A percentile compares a stretch with the other conserved stretches of the same genome.
These are phyloP conservation scores for Phaonia tiefii DNA, from an alignment of 2,888 invertebrate genomes.

Conservation along the genomic window DNA sequence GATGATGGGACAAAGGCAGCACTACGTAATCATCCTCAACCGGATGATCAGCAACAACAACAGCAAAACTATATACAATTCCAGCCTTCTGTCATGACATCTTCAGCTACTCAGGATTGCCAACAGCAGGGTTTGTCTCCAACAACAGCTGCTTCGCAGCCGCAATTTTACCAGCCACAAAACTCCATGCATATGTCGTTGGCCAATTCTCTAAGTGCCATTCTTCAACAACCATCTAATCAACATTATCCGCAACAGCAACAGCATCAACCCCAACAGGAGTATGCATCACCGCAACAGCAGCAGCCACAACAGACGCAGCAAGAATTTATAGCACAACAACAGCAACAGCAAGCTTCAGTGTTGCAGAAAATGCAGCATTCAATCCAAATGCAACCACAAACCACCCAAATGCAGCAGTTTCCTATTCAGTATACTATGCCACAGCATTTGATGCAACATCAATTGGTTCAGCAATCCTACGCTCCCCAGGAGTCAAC, in stretches of 20 bases:
- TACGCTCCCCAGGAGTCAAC: not conserved
- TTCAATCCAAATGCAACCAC: not conserved
- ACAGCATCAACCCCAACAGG: conserved; percentile 69
- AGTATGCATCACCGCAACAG: conserved; percentile 5
- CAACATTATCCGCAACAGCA: conserved; percentile 65
- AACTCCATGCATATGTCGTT: conserved; percentile 43
- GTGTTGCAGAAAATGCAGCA: not conserved
- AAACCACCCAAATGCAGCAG: conserved; percentile 1
- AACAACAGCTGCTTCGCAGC: conserved; percentile 54
- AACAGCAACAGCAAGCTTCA: not conserved
- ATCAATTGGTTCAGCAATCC: not conserved
- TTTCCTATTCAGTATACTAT: conserved; percentile 10
- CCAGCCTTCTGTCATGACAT: conserved; percentile 20
- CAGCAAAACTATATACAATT: conserved; percentile 47
- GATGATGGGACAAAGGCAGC: conserved; percentile 70
- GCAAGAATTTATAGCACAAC: not conserved
- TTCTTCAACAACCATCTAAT: conserved; percentile 59
- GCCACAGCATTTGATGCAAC: conserved; percentile 4
- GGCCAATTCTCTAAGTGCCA: conserved; percentile 42
- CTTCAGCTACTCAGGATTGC: conserved; percentile 26
- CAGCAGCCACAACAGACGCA: not conserved
- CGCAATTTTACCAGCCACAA: conserved; percentile 48
- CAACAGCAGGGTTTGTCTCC: conserved; percentile 55
- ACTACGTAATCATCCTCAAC: conserved; percentile 73
- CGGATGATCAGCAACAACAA: conserved; percentile 67